A percentile compares a stretch with the other conserved stretches of the same genome.
phyloP scores from a whole-genome alignment of 2,797 vertebrate species.

The Peromyscus aztecus region DNA sequence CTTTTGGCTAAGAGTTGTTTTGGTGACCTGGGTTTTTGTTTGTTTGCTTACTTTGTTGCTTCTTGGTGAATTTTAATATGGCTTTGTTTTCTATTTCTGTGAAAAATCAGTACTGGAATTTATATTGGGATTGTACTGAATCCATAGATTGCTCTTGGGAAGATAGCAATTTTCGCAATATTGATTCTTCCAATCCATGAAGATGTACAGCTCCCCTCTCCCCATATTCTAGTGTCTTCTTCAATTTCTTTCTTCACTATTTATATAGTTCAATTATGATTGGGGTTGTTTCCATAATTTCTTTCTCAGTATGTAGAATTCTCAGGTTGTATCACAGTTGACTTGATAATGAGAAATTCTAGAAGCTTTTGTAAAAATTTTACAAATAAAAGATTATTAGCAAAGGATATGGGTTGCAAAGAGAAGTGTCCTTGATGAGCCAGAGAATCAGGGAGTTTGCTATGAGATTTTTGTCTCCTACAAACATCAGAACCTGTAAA shows the following conservation, averaged over 20 bases:
- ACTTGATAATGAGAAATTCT: not conserved
- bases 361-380: not conserved
- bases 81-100: not conserved
- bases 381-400: not conserved
- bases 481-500: not conserved
- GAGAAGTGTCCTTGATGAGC: not conserved
- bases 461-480: not conserved
- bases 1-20: not conserved
- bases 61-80: not conserved
- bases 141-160: too few relatives aligned
- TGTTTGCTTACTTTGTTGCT: not conserved
- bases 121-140: not conserved
- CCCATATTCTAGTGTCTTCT: not conserved
- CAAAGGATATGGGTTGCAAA: not conserved
- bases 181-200: not conserved
- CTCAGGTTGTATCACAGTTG: not conserved
- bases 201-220: not conserved
- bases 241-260: not conserved
- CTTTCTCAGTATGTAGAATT: not conserved
- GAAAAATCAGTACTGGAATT: not conserved
- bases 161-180: not conserved
- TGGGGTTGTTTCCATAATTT: not conserved
- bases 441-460: not conserved
- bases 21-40: not conserved
- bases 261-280: not conserved